Evolutionary conservation across 2,113 vertebrate species (phyloP).

Genomic region (Cyanoderma ruficeps): DNA sequence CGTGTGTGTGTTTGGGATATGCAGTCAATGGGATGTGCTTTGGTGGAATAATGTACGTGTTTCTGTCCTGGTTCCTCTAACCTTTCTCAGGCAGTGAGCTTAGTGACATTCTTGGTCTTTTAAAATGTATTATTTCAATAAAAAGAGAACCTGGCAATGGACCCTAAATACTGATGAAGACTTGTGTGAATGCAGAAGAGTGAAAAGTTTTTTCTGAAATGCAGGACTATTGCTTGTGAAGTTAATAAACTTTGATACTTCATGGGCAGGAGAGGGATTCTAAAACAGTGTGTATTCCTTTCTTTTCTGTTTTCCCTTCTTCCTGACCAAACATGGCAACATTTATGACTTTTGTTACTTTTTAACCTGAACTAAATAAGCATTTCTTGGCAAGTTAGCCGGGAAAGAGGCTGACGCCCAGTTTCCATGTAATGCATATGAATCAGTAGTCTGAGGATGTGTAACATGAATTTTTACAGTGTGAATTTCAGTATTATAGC

Average conservation of each 20-base stretch:
- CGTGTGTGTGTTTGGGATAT: background rate
- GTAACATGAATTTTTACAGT: background rate
- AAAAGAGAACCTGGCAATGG: background rate
- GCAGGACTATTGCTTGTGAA: background rate
- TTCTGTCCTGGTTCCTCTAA: background rate
- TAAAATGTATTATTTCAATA: background rate
- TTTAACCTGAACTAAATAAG: background rate
- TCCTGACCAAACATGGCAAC: background rate
- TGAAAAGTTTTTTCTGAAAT: background rate
- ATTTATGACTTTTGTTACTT: background rate
- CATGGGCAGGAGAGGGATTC: background rate
- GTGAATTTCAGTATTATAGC: background rate
- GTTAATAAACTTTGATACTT: background rate
- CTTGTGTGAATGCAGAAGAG: background rate
- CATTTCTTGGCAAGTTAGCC: background rate
- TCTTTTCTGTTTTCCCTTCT: background rate
- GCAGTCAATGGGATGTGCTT: background rate
- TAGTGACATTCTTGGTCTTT: background rate
- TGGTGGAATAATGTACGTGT: accelerated
- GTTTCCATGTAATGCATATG: background rate
- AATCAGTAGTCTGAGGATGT: background rate
- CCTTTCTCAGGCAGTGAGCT: background rate
- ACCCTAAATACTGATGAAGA: background rate
- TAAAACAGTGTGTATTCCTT: background rate
- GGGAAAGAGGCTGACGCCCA: background rate